A percentile compares a stretch with the other conserved stretches of the same genome.
Conservation (phyloP, 1,140 invertebrate genomes). For the Dreissena polymorpha region DNA sequence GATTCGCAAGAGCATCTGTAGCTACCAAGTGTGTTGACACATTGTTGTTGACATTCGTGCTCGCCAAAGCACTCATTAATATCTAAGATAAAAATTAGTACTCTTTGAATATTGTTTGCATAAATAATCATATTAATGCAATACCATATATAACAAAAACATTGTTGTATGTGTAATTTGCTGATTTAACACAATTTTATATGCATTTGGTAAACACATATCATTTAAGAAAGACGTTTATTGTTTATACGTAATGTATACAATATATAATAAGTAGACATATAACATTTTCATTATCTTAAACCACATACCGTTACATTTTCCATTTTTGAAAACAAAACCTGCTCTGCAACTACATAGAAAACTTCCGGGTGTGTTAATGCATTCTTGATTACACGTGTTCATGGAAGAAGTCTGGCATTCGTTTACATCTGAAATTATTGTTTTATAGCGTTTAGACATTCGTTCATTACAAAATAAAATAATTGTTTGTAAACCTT, state of each 20-base stretch:
- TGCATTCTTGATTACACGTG: conserved; percentile 37
- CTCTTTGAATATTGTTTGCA: too few relatives aligned
- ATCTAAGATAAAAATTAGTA: conserved; percentile 63
- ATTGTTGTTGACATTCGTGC: conserved; percentile 79
- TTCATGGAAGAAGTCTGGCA: not conserved
- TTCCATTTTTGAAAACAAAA: conserved; percentile 13
- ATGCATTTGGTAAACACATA: too few relatives aligned
- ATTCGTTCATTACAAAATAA: too few relatives aligned
- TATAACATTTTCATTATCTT: not conserved
- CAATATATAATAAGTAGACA: not conserved
- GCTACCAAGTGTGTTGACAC: conserved; percentile 63
- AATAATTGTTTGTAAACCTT: too few relatives aligned
- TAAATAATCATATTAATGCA: not conserved
- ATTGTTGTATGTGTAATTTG: not conserved
- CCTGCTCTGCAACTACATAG: conserved; percentile 34
- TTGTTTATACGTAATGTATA: not conserved
- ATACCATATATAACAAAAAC: not conserved
- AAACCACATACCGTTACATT: conserved; percentile 30
- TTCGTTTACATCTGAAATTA: not conserved
- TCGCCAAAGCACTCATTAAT: conserved; percentile 75
- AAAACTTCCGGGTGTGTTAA: conserved; percentile 37
- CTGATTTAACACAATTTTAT: not conserved
- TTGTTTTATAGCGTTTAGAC: too few relatives aligned
- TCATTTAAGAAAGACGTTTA: not conserved
- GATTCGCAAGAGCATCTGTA: conserved; percentile 57